Conservation (phyloP, 2,113 vertebrate genomes). For the Datnioides undecimradiatus region DNA sequence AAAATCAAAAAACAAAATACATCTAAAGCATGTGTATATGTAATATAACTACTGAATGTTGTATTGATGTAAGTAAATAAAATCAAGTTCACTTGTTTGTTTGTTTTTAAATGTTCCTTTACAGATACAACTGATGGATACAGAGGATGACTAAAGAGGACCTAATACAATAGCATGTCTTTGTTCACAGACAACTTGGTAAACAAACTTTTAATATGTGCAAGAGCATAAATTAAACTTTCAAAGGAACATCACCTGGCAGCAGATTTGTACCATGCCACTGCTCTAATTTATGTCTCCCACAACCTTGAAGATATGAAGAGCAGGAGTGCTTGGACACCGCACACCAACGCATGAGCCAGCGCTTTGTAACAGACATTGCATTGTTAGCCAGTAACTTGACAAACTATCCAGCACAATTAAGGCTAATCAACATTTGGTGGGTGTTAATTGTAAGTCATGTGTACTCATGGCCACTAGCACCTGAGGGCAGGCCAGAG, state of each 20-base stretch:
- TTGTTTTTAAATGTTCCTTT: too few species aligned
- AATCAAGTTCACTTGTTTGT: too few species aligned
- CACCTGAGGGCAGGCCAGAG: conserved; percentile 63
- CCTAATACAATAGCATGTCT: too few species aligned
- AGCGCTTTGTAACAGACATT: background rate
- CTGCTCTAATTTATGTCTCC: background rate
- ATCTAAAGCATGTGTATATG: too few species aligned
- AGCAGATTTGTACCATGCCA: too few species aligned
- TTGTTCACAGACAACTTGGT: background rate
- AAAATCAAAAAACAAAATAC: too few species aligned
- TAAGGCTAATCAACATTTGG: conserved; percentile 22
- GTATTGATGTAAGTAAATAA: too few species aligned
- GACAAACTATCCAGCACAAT: conserved; percentile 16
- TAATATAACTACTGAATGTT: too few species aligned
- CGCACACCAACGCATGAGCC: background rate
- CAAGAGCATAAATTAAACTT: conserved; percentile 10
- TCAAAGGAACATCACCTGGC: background rate
- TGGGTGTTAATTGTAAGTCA: conserved; percentile 40
- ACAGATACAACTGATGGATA: too few species aligned
- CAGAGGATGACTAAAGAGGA: too few species aligned
- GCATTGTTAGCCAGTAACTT: background rate
- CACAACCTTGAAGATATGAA: background rate
- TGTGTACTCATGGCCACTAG: conserved; percentile 63
- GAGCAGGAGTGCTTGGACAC: background rate
- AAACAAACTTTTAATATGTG: conserved; percentile 11